These are phyloP conservation scores for Ostrea edulis DNA, from an alignment of 1,140 invertebrate species.

Conservation along the genomic window DNA sequence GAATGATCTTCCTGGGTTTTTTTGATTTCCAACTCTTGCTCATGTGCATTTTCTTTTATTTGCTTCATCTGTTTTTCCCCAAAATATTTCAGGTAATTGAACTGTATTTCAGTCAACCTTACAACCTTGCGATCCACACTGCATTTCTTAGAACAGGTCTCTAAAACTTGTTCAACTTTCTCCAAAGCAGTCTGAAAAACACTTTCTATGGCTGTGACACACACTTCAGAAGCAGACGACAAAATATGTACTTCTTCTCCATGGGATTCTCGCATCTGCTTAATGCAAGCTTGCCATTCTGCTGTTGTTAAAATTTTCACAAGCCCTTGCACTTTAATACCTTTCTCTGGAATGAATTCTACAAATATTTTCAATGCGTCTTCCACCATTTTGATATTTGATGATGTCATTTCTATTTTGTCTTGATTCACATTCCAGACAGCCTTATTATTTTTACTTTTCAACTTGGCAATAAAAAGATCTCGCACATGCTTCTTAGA, in stretches of 20 bases:
- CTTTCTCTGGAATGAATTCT: slow-evolving; percentile 1
- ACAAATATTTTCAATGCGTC: neutral
- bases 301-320: slow-evolving; percentile 15
- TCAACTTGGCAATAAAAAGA: slow-evolving; percentile 2
- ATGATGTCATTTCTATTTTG: slow-evolving; percentile 18
- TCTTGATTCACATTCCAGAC: slow-evolving; percentile 34
- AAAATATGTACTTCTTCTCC: neutral
- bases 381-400: neutral
- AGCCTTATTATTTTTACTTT: slow-evolving; percentile 38
- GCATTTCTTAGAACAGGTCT: slow-evolving; percentile 10
- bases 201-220: neutral
- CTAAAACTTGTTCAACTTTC: slow-evolving; percentile 35
- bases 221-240: neutral
- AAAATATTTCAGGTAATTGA: slow-evolving; percentile 35
- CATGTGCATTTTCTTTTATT: neutral
- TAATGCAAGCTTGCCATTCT: slow-evolving; percentile 1
- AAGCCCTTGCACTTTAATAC: neutral
- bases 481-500: slow-evolving; percentile 13
- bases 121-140: neutral
- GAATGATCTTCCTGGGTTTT: neutral
- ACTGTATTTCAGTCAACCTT: neutral
- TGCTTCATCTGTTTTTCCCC: slow-evolving; percentile 23
- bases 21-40: slow-evolving; percentile 31
- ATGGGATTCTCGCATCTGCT: neutral
- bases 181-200: neutral